Evolutionary conservation across 2,113 vertebrate species (phyloP), one percentile per base, ranked within the genome.

Genomic region (Tautogolabrus adspersus): DNA sequence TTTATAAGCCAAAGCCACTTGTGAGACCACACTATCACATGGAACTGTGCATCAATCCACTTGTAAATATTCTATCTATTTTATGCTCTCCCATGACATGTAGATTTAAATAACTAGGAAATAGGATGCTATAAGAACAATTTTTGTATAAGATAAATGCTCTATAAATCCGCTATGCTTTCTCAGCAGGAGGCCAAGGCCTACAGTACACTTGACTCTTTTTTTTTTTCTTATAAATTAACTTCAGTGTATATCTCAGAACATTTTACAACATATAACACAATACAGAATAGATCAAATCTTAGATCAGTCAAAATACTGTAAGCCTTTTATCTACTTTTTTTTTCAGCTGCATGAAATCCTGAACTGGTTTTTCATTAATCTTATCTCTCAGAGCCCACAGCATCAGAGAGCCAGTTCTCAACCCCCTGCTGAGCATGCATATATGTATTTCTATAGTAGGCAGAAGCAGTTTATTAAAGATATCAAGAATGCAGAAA

Each of bases 371-470:
- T 19, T 55, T 46, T 72, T 56, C 62, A 77, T 81, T 59, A 58
- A 61, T 81, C 60, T 73, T 70, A 79, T 83, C 66, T 66, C 34
- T 71, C 60, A 51, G 19, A 66, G 73, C 72, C 49, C 49, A 21
- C 26, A 81, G 64, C 71, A 59, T 75, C 42, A 55, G 47, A 67
- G 57, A 68, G 23, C 21, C 10, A 16, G 30, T 40, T 47, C 47
- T 55, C 42, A 49, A 47, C 72, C 72, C 79, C 82, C 68, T 75
- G 62, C 71, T 66, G 77, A 42, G 73, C 37, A n/a, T 40, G 7
- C 54, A 72, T 65, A 58, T 59, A 73, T 70, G 23, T 40, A 56
- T 52, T 74, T 26, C 74, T 61, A 56, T 61, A 72, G 62, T 44
- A n/a, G 30, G 30, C 21, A 26, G 38, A 46, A 7, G 1, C 26